Percentiles rank a stretch among this genome's conserved stretches.
phyloP scores from a whole-genome alignment of 2,113 vertebrate species.

The Anseranas semipalmata region DNA sequence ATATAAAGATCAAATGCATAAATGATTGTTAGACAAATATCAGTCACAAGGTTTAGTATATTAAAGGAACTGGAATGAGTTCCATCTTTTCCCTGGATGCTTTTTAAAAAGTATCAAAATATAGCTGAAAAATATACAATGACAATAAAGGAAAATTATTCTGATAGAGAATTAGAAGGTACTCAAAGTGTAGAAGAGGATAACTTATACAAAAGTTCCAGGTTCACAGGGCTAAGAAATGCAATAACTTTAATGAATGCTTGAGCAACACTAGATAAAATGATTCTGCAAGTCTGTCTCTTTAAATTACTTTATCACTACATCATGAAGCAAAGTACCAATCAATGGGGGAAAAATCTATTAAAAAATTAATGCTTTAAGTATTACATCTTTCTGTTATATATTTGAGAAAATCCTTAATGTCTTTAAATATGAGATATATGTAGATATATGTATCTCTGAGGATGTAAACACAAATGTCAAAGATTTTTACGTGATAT shows the following conservation, averaged over 20 bases:
- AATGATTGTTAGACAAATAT: neutral
- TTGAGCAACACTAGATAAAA: neutral
- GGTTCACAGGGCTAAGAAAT: neutral
- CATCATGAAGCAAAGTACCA: neutral
- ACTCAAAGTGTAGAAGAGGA: neutral
- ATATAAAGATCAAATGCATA: neutral
- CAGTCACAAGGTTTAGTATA: neutral
- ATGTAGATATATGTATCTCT: neutral
- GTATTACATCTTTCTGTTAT: neutral
- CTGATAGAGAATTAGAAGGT: neutral
- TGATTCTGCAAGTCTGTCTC: neutral
- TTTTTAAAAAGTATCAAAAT: neutral
- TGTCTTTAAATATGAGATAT: neutral
- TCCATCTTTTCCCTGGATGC: neutral
- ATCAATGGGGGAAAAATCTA: neutral
- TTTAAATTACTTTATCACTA: neutral
- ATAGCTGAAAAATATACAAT: neutral
- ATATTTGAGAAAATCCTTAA: neutral
- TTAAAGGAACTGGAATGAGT: neutral
- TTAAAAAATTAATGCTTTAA: neutral
- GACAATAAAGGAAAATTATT: neutral
- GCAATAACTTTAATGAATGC: neutral
- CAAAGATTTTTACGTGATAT: neutral
- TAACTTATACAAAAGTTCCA: neutral
- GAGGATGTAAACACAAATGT: neutral